Percentiles rank a stretch among this genome's conserved stretches.
phyloP scores from a whole-genome alignment of 2,797 vertebrate genomes.

The Anolis apletophallus region DNA sequence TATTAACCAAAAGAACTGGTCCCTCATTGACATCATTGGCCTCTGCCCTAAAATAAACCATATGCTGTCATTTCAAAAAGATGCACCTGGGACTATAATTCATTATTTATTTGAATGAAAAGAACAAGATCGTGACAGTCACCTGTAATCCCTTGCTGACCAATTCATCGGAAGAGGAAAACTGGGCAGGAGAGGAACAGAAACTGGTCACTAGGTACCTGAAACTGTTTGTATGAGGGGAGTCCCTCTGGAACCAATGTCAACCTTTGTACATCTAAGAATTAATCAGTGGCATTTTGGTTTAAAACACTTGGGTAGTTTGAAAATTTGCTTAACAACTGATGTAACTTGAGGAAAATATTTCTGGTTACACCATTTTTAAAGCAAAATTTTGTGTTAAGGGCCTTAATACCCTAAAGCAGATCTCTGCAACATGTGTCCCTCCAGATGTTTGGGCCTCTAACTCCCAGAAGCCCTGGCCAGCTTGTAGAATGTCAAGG shows the following conservation, averaged over 20 bases:
- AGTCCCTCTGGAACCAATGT: neutral
- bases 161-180: neutral
- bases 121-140: neutral
- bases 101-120: constrained; percentile 8
- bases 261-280: neutral
- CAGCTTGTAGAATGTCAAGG: no score
- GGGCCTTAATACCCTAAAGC: no score
- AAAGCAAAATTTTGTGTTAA: no score
- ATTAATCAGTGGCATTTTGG: neutral
- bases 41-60: neutral
- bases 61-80: neutral
- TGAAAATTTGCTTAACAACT: neutral
- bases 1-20: neutral
- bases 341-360: neutral
- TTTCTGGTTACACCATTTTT: no score
- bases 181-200: neutral
- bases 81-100: neutral
- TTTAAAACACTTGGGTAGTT: neutral
- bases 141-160: neutral
- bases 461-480: no score
- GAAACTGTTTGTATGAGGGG: no score
- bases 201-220: neutral
- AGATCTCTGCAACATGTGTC: no score
- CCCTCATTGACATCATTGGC: neutral
- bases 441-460: no score